phyloP scores from a whole-genome alignment of 2,797 vertebrate genomes.

The Enoplosus armatus region DNA sequence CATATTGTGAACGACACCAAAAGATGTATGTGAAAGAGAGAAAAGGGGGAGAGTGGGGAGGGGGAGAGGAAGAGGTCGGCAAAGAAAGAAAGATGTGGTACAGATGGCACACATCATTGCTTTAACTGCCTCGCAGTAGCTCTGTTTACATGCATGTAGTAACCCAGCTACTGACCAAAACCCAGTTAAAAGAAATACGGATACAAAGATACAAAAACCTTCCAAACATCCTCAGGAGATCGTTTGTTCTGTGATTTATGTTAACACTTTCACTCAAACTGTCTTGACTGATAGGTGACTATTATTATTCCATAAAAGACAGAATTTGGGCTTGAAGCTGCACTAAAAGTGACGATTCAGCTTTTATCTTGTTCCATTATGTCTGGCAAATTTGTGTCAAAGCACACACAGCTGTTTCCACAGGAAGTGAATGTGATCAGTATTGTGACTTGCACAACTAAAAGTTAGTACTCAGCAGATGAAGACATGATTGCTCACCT shows the following conservation, averaged over 20 bases:
- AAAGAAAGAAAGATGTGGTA: conserved; percentile 21
- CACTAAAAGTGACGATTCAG: conserved; percentile 29
- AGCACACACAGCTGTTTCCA: conserved; percentile 16
- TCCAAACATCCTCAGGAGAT: background rate
- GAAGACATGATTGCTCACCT: background rate
- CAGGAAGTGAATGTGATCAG: conserved; percentile 16
- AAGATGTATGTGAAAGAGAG: conserved; percentile 26
- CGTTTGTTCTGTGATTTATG: conserved; percentile 17
- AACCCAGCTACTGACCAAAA: background rate
- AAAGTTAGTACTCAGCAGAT: background rate
- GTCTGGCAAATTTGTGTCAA: conserved; percentile 11
- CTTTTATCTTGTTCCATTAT: conserved; percentile 22
- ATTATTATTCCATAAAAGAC: conserved; percentile 10
- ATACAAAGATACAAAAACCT: background rate
- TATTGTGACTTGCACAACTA: background rate
- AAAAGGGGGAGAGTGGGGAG: background rate
- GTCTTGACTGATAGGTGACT: conserved; percentile 4
- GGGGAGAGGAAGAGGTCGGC: background rate
- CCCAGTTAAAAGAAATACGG: background rate
- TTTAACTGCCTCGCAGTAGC: conserved; percentile 7
- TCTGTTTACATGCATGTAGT: background rate
- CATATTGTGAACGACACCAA: conserved; percentile 55
- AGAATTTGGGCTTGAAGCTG: background rate
- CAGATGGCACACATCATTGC: conserved; percentile 32
- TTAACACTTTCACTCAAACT: background rate